Evolutionary conservation across 2,113 vertebrate genomes (phyloP).

Genomic region (Felis chaus): DNA sequence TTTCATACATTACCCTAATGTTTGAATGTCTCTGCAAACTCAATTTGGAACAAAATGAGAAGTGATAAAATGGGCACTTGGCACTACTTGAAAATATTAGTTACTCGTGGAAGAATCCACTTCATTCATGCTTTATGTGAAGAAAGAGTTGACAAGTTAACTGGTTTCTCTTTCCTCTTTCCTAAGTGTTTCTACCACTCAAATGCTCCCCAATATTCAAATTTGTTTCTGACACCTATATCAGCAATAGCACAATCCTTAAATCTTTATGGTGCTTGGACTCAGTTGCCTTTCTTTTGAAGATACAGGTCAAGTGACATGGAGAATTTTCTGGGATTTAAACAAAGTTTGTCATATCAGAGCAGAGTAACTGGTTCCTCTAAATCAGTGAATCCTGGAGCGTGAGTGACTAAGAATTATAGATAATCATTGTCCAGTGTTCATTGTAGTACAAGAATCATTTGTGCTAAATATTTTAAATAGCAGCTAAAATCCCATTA

Average conservation of each 20-base stretch:
- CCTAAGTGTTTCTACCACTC: background rate
- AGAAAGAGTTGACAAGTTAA: background rate
- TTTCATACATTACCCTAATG: background rate
- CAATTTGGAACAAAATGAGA: slow-evolving; percentile 14
- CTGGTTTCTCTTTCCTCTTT: slow-evolving; percentile 6
- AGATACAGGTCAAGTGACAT: background rate
- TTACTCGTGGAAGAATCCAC: background rate
- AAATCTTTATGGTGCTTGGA: background rate
- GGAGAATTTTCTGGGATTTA: background rate
- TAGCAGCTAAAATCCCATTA: background rate
- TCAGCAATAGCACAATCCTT: background rate
- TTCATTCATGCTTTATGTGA: background rate
- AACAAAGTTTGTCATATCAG: background rate
- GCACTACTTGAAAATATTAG: background rate
- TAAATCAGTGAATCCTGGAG: background rate
- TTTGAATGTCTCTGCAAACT: background rate
- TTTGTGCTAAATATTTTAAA: slow-evolving; percentile 7
- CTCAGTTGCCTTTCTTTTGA: background rate
- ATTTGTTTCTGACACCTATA: background rate
- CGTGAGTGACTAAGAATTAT: background rate
- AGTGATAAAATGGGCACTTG: background rate
- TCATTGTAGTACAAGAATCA: background rate
- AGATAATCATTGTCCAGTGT: background rate
- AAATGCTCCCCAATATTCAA: background rate
- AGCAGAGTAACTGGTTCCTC: background rate